phyloP scores from a whole-genome alignment of 1,140 invertebrate genomes.

The Amphibalanus amphitrite region DNA sequence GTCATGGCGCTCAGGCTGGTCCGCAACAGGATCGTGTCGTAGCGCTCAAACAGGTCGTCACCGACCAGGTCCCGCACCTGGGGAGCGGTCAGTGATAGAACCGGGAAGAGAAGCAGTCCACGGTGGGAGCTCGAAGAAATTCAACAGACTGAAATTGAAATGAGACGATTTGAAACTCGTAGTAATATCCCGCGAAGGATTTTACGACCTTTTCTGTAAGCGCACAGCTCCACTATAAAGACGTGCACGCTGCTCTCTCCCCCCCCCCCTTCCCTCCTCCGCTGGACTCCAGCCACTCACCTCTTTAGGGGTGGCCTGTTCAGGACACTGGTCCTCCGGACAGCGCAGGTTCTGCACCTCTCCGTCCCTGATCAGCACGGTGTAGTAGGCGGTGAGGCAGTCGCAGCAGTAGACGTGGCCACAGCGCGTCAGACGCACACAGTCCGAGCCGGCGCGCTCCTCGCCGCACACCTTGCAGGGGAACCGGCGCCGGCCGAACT shows the following conservation, averaged over 20 bases:
- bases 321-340: background rate
- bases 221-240: no score
- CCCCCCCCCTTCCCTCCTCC: no score
- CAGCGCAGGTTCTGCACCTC: background rate
- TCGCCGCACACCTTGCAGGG: background rate
- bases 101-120: no score
- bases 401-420: background rate
- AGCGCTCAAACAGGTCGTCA: slow-evolving; percentile 37
- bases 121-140: no score
- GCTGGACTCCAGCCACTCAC: background rate
- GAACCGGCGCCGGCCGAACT: background rate
- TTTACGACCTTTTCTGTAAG: no score
- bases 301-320: background rate
- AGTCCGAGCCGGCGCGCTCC: background rate
- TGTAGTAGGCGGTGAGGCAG: background rate
- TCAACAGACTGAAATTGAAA: no score
- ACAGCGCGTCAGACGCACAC: background rate
- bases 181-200: no score
- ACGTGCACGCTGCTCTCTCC: no score
- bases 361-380: background rate
- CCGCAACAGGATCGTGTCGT: slow-evolving; percentile 40
- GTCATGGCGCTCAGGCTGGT: slow-evolving; percentile 40
- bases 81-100: no score
- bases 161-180: no score
- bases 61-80: slow-evolving; percentile 37